Evolutionary conservation across 2,888 invertebrate species (phyloP).

Genomic region (Brachyptera risi): DNA sequence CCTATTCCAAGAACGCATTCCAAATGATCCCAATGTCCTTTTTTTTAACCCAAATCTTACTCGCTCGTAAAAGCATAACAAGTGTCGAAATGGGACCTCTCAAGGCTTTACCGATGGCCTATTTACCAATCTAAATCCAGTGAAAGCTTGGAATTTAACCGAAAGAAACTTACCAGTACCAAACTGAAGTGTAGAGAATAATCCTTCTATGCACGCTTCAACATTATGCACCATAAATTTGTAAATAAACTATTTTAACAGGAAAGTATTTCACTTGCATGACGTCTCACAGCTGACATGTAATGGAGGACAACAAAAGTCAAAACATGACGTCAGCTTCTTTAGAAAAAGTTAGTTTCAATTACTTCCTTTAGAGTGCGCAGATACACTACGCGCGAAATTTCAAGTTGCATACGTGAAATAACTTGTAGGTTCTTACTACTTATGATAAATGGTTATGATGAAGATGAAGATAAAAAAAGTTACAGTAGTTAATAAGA

Average conservation of each 20-base stretch:
- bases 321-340: slow-evolving; percentile 30
- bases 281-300: slow-evolving; percentile 36
- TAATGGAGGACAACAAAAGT: slow-evolving; percentile 27
- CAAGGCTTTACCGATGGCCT: slow-evolving; percentile 15
- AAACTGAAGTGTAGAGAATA: neutral
- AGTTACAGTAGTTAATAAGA: too few relatives aligned
- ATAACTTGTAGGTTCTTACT: too few relatives aligned
- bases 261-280: slow-evolving; percentile 21
- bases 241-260: neutral
- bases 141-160: neutral
- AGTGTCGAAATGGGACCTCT: too few relatives aligned
- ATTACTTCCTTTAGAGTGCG: neutral
- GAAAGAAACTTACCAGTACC: neutral
- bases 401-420: too few relatives aligned
- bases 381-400: neutral
- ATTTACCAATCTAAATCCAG: slow-evolving; percentile 1
- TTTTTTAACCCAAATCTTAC: too few relatives aligned
- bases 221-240: slow-evolving; percentile 13
- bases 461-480: too few relatives aligned
- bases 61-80: too few relatives aligned
- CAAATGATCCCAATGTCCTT: too few relatives aligned
- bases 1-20: too few relatives aligned
- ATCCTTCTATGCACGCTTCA: slow-evolving; percentile 2
- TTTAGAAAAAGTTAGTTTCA: neutral
- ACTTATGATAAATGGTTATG: too few relatives aligned